Percentiles rank a stretch among this genome's conserved stretches.
Conservation (phyloP, 1,140 invertebrate genomes). For the Pseudomyrmex dendroicus region DNA sequence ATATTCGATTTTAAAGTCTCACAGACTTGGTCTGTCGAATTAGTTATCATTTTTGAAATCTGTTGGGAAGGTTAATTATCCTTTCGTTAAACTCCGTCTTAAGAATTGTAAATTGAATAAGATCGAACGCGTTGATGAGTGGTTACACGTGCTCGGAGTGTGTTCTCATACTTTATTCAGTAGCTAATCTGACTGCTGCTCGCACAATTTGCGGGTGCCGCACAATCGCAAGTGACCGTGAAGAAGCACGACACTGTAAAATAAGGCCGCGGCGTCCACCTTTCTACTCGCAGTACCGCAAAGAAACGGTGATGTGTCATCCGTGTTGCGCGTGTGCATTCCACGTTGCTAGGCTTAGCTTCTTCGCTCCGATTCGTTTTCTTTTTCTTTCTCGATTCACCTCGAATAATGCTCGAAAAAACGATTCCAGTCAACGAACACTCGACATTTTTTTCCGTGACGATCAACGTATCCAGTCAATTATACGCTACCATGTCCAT, state of each 20-base stretch:
- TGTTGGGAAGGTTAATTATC: no score
- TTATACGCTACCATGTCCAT: conserved; percentile 64
- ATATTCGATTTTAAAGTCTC: no score
- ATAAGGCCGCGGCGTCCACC: conserved; percentile 75
- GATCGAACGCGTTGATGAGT: no score
- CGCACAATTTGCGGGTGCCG: conserved; percentile 66
- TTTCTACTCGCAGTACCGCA: conserved; percentile 74
- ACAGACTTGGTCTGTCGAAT: no score
- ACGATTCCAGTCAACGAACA: conserved; percentile 25
- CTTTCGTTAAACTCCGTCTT: no score
- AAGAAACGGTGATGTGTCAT: conserved; percentile 73
- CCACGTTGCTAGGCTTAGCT: conserved; percentile 71
- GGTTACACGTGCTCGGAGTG: no score
- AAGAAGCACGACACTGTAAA: conserved; percentile 75
- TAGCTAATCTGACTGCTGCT: neutral
- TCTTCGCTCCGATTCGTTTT: conserved; percentile 60
- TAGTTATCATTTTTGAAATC: no score
- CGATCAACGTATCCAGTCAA: conserved; percentile 73
- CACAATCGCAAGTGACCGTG: conserved; percentile 73
- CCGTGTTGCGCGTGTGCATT: conserved; percentile 62
- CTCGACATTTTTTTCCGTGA: conserved; percentile 65
- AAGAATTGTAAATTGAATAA: no score
- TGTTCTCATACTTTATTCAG: no score
- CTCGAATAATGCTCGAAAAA: conserved; percentile 43
- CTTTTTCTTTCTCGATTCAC: conserved; percentile 57